These are phyloP conservation scores for Zoanthus sociatus DNA, from an alignment of 92 coral and sea anemone genomes.

Conservation along the genomic window DNA sequence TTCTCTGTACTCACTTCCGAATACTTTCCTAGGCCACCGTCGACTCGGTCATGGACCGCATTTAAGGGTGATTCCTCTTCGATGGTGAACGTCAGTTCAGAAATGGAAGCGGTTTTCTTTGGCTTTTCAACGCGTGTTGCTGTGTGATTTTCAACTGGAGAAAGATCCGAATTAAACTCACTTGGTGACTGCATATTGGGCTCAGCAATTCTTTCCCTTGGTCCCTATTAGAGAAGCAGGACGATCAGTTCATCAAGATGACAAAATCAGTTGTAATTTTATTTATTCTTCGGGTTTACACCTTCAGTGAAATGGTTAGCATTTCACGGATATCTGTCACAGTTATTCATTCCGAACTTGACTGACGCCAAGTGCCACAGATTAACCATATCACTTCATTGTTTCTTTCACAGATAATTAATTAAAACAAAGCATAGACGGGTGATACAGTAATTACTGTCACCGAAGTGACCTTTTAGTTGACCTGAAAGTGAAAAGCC, in stretches of 20 bases:
- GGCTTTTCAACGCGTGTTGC: background rate
- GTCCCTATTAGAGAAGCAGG: conserved; percentile 10
- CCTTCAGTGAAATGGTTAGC: conserved; percentile 17
- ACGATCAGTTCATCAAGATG: background rate
- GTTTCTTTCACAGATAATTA: conserved; percentile 12
- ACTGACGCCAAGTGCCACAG: conserved; percentile 22
- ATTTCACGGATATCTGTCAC: conserved; percentile 33
- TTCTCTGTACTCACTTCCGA: background rate
- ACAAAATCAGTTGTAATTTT: background rate
- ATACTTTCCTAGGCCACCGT: background rate
- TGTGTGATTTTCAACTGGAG: conserved; percentile 23
- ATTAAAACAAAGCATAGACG: background rate
- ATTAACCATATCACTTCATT: background rate
- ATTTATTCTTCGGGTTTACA: conserved; percentile 1
- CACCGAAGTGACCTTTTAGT: background rate
- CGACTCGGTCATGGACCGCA: background rate
- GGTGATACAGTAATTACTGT: background rate
- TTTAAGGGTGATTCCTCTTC: conserved; percentile 29
- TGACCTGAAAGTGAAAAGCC: background rate
- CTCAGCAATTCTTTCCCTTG: conserved; percentile 24
- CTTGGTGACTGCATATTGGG: conserved; percentile 35
- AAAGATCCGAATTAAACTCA: conserved; percentile 23
- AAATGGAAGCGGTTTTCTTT: conserved; percentile 22
- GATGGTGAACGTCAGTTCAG: conserved; percentile 39
- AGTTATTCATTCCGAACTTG: conserved; percentile 9